These are phyloP conservation scores for Dendrolimus pini DNA, from an alignment of 2,888 invertebrate genomes.

Conservation along the genomic window DNA sequence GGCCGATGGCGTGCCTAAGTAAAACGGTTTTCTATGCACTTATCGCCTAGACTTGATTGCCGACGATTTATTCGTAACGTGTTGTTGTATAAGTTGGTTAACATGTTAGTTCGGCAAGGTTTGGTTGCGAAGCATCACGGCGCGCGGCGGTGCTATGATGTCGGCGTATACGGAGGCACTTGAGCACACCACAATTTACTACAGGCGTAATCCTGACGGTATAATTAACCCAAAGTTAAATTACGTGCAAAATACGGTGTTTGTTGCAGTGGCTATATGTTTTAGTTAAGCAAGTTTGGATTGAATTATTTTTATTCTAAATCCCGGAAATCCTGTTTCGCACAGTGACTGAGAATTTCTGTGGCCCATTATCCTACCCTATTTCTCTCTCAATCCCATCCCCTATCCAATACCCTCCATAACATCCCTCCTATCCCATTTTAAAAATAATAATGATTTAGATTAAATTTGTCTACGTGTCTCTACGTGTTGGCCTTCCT, in stretches of 20 bases:
- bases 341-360: too few species aligned
- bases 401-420: too few species aligned
- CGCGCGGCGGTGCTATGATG: conserved; percentile 24
- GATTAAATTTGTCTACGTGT: too few species aligned
- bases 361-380: too few species aligned
- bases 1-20: conserved; percentile 51
- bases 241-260: neutral
- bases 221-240: conserved; percentile 10
- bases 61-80: conserved; percentile 38
- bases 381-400: too few species aligned
- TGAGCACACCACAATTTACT: conserved; percentile 82
- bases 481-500: too few species aligned
- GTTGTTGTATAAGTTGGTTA: conserved; percentile 6
- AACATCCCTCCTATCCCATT: too few species aligned
- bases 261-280: too few species aligned
- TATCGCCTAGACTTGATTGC: conserved; percentile 33
- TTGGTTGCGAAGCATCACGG: neutral
- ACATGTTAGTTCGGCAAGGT: conserved; percentile 1
- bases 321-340: too few species aligned
- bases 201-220: conserved; percentile 76
- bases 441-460: too few species aligned
- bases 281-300: too few species aligned
- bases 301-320: too few species aligned
- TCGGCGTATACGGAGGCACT: conserved; percentile 49
- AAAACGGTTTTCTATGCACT: conserved; percentile 48